Conservation (phyloP, 30 jellyfish, hydroid and myxozoan genomes). For the Pelagia noctiluca region DNA sequence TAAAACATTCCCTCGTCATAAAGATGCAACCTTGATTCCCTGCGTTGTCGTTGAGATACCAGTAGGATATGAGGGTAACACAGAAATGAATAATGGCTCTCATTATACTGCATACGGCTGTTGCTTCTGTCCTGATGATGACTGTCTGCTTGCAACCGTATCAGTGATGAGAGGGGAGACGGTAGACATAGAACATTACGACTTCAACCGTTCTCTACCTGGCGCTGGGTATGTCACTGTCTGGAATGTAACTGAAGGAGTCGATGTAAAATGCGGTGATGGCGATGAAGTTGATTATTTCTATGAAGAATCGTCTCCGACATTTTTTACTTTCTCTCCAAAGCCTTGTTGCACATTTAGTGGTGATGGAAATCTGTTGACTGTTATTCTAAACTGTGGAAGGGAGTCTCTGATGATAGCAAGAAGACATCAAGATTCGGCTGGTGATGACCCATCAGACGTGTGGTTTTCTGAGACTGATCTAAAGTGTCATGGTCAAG, state of each 20-base stretch:
- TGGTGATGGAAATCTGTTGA: slow-evolving; percentile 40
- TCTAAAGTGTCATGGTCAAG: slow-evolving; percentile 25
- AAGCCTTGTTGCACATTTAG: slow-evolving; percentile 60
- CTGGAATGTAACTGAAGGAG: slow-evolving; percentile 16
- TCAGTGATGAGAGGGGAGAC: slow-evolving; percentile 32
- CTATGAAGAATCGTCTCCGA: slow-evolving; percentile 38
- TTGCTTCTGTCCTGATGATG: slow-evolving; percentile 57
- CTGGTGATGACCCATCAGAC: slow-evolving; percentile 3
- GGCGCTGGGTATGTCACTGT: slow-evolving; percentile 70
- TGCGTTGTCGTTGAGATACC: slow-evolving; percentile 48
- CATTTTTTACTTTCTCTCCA: slow-evolving; percentile 68
- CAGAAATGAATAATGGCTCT: slow-evolving; percentile 25
- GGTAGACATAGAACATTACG: slow-evolving; percentile 2
- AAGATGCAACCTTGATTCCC: slow-evolving; percentile 34
- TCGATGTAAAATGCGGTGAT: not conserved
- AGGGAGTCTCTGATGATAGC: slow-evolving; percentile 30
- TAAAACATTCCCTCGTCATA: slow-evolving; percentile 37
- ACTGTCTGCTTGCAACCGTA: slow-evolving; percentile 34
- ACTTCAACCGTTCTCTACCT: slow-evolving; percentile 30
- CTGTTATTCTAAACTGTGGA: slow-evolving; percentile 65
- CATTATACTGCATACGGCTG: slow-evolving; percentile 56
- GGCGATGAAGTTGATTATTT: not conserved
- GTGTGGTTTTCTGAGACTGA: slow-evolving; percentile 36
- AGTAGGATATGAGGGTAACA: too few relatives aligned
- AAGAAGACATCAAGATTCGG: slow-evolving; percentile 15